Evolutionary conservation across 2,797 vertebrate species (phyloP).

Genomic region (Notolepis coatsorum): DNA sequence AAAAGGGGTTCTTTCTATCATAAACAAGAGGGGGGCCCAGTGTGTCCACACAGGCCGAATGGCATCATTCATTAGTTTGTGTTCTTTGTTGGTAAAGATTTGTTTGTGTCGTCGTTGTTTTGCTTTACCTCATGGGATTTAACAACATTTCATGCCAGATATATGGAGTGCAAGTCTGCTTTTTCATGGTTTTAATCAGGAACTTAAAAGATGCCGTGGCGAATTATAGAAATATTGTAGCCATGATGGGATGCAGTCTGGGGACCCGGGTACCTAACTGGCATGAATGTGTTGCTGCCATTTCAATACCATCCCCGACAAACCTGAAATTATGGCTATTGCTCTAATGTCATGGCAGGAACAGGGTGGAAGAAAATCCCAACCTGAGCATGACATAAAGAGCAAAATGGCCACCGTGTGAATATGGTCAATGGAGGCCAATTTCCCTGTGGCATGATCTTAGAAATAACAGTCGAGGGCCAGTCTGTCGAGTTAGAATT

Average conservation of each 20-base stretch:
- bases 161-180: conserved; percentile 30
- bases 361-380: too few relatives aligned
- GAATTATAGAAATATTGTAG: conserved; percentile 1
- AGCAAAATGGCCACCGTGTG: too few relatives aligned
- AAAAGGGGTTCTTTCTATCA: conserved; percentile 62
- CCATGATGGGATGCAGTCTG: not conserved
- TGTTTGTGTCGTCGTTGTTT: conserved; percentile 65
- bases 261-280: too few relatives aligned
- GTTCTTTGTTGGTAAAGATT: conserved; percentile 65
- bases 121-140: conserved; percentile 73
- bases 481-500: conserved; percentile 13
- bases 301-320: not conserved
- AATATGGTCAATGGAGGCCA: too few relatives aligned
- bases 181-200: conserved; percentile 26
- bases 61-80: conserved; percentile 33
- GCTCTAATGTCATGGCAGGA: too few relatives aligned
- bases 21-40: conserved; percentile 66
- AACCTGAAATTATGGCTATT: not conserved
- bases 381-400: too few relatives aligned
- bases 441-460: not conserved
- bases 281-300: too few relatives aligned
- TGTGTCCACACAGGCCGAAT: conserved; percentile 63
- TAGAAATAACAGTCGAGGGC: conserved; percentile 22
- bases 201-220: not conserved
- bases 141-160: conserved; percentile 59